Evolutionary conservation across 2,888 invertebrate genomes (phyloP).

Genomic region (Oxycera nigricornis): DNA sequence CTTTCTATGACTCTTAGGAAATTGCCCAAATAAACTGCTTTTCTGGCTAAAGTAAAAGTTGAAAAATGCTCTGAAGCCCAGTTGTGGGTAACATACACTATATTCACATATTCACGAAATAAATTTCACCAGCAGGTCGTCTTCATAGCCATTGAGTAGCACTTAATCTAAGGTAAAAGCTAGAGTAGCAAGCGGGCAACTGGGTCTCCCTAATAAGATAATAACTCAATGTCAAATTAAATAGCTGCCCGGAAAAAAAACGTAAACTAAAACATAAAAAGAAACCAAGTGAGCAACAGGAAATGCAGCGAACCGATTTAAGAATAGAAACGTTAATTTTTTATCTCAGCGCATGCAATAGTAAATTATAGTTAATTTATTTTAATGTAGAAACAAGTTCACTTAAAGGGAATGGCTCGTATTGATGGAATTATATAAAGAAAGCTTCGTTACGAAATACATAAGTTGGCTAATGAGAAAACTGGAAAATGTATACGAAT

Average conservation of each 20-base stretch:
- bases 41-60: too few species aligned
- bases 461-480: too few species aligned
- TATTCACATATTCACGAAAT: too few species aligned
- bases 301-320: neutral
- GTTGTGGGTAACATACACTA: too few species aligned
- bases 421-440: neutral
- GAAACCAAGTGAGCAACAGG: neutral
- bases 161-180: conserved; percentile 16
- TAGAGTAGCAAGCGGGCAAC: neutral
- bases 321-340: neutral
- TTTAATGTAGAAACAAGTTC: neutral
- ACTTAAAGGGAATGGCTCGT: neutral
- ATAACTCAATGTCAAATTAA: conserved; percentile 17
- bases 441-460: neutral
- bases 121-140: too few species aligned
- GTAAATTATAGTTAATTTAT: conserved; percentile 15
- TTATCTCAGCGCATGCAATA: neutral
- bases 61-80: too few species aligned
- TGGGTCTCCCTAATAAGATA: neutral
- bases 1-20: too few species aligned
- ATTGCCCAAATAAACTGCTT: too few species aligned
- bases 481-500: neutral
- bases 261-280: neutral
- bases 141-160: neutral
- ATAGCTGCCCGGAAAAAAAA: neutral